Evolutionary conservation across 2,888 invertebrate species (phyloP).

Genomic region (Caenorhabditis doughertyi): DNA sequence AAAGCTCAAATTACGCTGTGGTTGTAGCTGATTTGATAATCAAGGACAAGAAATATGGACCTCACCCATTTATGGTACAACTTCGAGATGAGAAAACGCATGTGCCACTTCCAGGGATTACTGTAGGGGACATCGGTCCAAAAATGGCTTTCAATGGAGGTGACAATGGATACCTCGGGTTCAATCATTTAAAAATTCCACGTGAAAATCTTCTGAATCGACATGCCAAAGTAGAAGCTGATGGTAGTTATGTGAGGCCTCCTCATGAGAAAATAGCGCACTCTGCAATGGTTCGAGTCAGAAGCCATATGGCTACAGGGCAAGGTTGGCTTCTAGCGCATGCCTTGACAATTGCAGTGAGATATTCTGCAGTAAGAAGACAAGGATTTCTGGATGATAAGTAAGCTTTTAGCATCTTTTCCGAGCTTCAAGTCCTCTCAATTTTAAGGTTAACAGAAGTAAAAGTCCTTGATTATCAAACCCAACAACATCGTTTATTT

Average conservation of each 20-base stretch:
- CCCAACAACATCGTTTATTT: conserved; percentile 94
- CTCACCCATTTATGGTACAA: conserved; percentile 95
- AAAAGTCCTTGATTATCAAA: conserved; percentile 94
- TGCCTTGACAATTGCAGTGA: conserved; percentile 91
- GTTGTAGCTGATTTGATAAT: conserved; percentile 94
- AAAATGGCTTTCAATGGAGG: conserved; percentile 94
- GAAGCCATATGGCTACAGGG: conserved; percentile 65
- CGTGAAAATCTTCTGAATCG: conserved; percentile 94
- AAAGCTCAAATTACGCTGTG: conserved; percentile 94
- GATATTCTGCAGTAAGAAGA: conserved; percentile 92
- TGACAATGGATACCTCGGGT: conserved; percentile 94
- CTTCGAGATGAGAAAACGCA: conserved; percentile 92
- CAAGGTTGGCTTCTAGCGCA: conserved; percentile 88
- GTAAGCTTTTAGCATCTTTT: background rate
- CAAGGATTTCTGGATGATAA: conserved; percentile 86
- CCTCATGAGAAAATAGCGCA: conserved; percentile 91
- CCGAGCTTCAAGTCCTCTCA: background rate
- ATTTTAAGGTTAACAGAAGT: conserved; percentile 89
- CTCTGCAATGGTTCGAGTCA: conserved; percentile 90
- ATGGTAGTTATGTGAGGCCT: conserved; percentile 92
- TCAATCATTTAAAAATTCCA: conserved; percentile 92
- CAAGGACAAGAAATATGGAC: conserved; percentile 90
- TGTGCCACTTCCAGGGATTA: conserved; percentile 88
- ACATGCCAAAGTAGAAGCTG: conserved; percentile 86
- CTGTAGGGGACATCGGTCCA: conserved; percentile 95